phyloP scores from a whole-genome alignment of 1,140 invertebrate genomes.

The Andricus grossulariae region DNA sequence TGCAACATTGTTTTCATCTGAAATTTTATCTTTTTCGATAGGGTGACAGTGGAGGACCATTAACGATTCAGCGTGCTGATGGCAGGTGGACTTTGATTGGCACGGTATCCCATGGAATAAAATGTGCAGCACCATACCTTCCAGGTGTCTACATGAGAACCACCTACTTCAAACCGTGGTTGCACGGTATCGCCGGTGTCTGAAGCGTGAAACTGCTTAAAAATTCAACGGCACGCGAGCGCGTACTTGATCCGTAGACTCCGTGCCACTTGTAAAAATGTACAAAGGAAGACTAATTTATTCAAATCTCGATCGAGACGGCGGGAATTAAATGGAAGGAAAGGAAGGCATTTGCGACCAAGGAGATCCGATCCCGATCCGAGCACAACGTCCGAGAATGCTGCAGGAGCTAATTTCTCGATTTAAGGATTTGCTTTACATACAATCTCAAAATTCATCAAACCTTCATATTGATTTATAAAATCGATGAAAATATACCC shows the following conservation, averaged over 20 bases:
- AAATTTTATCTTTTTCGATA: conserved; percentile 65
- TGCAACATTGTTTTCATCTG: background rate
- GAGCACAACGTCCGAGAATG: conserved; percentile 39
- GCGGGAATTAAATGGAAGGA: conserved; percentile 12
- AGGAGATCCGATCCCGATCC: background rate
- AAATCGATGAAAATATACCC: too few relatives aligned
- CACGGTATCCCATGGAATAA: conserved; percentile 96
- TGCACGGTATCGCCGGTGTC: conserved; percentile 89
- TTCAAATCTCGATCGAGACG: conserved; percentile 48
- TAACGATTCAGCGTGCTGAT: conserved; percentile 88
- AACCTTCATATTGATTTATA: too few relatives aligned
- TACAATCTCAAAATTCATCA: too few relatives aligned
- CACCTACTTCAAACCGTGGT: conserved; percentile 93
- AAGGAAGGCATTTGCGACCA: background rate
- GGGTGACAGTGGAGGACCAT: conserved; percentile 95
- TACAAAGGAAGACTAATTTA: conserved; percentile 73
- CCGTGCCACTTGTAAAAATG: conserved; percentile 74
- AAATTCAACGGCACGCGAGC: conserved; percentile 41
- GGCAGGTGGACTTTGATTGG: conserved; percentile 93
- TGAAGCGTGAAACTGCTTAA: conserved; percentile 62
- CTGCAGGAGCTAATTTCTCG: conserved; percentile 6
- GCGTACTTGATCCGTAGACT: conserved; percentile 35
- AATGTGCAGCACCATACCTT: conserved; percentile 92
- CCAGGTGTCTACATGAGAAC: conserved; percentile 96
- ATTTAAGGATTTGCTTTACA: background rate